Evolutionary conservation across 2,888 invertebrate species (phyloP).

Genomic region (Marasmarcha lunaedactyla): DNA sequence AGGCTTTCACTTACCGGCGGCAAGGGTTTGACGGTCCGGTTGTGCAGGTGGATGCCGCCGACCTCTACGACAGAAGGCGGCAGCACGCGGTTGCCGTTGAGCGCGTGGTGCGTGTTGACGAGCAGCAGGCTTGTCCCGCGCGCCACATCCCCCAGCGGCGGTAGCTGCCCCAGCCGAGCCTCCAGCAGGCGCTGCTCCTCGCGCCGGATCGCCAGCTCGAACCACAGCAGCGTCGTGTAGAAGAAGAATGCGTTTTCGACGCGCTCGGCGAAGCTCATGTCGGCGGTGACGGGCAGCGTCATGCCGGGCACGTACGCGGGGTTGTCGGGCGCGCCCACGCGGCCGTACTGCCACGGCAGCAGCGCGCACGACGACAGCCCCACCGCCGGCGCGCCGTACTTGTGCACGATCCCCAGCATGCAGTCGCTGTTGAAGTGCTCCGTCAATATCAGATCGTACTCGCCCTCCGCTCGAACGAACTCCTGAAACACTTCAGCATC

Average conservation of each 20-base stretch:
- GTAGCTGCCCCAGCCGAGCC: constrained; percentile 28
- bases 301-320: constrained; percentile 42
- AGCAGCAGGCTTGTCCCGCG: constrained; percentile 52
- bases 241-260: constrained; percentile 43
- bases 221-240: constrained; percentile 23
- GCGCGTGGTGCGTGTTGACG: constrained; percentile 50
- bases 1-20: constrained; percentile 27
- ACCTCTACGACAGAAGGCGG: constrained; percentile 60
- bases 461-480: constrained; percentile 27
- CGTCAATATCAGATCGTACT: constrained; percentile 56
- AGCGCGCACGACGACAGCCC: constrained; percentile 40
- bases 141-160: constrained; percentile 43
- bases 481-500: constrained; percentile 27
- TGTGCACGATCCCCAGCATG: constrained; percentile 46
- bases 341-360: constrained; percentile 40
- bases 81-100: constrained; percentile 43
- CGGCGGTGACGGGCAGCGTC: constrained; percentile 26
- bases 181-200: constrained; percentile 34
- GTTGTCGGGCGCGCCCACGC: constrained; percentile 45
- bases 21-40: constrained; percentile 21
- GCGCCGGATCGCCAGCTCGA: constrained; percentile 23
- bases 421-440: constrained; percentile 64
- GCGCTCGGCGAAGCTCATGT: constrained; percentile 46
- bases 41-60: constrained; percentile 59
- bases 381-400: constrained; percentile 43